Base-by-base conservation (phyloP, 2,113 vertebrate species). In the Peromyscus polionotus region DNA sequence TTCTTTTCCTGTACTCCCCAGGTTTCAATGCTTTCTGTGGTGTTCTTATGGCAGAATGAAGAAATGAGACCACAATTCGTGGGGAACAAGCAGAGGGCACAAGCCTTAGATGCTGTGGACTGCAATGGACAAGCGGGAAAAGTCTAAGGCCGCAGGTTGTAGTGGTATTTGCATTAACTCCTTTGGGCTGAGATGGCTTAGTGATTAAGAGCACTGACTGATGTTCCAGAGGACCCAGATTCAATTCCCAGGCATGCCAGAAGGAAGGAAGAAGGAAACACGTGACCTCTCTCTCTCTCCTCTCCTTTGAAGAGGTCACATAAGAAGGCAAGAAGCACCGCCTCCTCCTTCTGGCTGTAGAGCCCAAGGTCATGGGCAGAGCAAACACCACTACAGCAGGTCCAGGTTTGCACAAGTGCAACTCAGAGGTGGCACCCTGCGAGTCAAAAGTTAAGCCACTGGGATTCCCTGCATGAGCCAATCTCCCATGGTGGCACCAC, bases 1-100 rank as follows among this genome's bases (percentile, higher is more conserved):
- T 75, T 45, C 42, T 98, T 98, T 98, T 99, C 99, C 99, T 99
- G 98, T 98, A 99, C 99, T 75, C 99, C 99, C 70, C 99, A 99
- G 81, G 99, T 99, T 97, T 99, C 99, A 93, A 99, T 99, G 0
- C 99, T 99, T 93, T 99, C 98, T 75, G 97, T 98, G 0, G 99
- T 99, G 98, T 99, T 99, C 99, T 99, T 73, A 42, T 73, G 72
- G 99, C 99, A 97, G 99, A 76, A 96, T 98, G 99, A 93, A 99
- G 99, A 95, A 99, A 99, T 33, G 98, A 98, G 96, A 42, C 17
- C 99, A 99, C 59, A 99, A 99, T 96, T 99, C 99, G 14, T 98
- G 98, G 0, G 99, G 99, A 13, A 99, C 98, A 42, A 73, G n/a
- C 0, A 99, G 95, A 83, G 99, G 99, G 75, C 99, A 99, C 13